Conservation (phyloP, 2,888 invertebrate species). For the Leptarthrus brevirostris region DNA sequence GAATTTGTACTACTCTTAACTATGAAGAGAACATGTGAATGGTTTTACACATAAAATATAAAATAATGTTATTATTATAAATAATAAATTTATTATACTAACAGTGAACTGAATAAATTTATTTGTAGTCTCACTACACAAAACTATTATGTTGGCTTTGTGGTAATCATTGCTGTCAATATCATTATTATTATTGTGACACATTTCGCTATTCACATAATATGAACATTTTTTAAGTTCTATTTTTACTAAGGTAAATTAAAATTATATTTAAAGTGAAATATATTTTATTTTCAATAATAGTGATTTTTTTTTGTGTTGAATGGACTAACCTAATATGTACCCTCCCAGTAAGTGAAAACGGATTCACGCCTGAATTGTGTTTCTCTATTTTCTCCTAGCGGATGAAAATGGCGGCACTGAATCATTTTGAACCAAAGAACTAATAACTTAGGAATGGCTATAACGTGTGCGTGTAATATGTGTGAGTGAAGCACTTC, state of each 20-base stretch:
- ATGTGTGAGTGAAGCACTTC: no score
- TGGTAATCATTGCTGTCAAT: not conserved
- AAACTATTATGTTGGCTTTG: not conserved
- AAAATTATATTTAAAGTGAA: conserved; percentile 37
- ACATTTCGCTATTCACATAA: conserved; percentile 9
- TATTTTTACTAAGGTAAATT: conserved; percentile 34
- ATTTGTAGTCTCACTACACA: not conserved
- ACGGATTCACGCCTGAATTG: no score
- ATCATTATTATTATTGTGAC: conserved; percentile 23
- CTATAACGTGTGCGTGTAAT: no score
- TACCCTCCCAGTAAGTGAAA: no score
- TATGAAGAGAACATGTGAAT: conserved; percentile 13
- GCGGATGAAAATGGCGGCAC: no score
- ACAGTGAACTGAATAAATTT: conserved; percentile 39
- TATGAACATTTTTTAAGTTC: conserved; percentile 27
- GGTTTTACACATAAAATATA: conserved; percentile 27
- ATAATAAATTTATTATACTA: conserved; percentile 39
- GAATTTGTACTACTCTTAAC: not conserved
- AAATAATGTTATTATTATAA: conserved; percentile 34
- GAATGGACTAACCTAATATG: no score
- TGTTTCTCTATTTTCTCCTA: no score
- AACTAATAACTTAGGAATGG: no score
- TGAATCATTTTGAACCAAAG: no score
- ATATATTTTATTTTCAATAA: conserved; percentile 37
- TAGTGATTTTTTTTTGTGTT: no score